These are phyloP conservation scores for Lepidothrix coronata DNA, from an alignment of 2,113 vertebrate species.

Conservation along the genomic window DNA sequence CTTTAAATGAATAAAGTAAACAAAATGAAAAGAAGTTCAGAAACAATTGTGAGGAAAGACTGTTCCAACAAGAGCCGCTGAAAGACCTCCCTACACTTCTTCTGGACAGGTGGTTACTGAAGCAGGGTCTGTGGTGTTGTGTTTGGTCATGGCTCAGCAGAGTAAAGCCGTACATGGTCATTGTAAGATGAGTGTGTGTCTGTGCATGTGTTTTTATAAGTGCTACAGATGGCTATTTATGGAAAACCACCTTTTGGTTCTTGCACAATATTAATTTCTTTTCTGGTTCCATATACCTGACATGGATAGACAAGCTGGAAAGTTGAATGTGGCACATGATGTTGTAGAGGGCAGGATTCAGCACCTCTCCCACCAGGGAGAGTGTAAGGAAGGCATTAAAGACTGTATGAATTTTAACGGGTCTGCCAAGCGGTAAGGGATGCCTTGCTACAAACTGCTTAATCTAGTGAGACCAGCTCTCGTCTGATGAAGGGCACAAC, in stretches of 20 bases:
- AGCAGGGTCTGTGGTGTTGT: not conserved
- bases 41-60: not conserved
- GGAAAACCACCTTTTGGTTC: not conserved
- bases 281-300: not conserved
- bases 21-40: not conserved
- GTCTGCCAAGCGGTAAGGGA: not conserved
- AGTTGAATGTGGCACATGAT: not conserved
- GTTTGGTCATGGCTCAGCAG: not conserved
- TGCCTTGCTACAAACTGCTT: not conserved
- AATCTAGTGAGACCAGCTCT: not conserved
- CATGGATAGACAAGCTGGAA: not conserved
- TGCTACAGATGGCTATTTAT: not conserved
- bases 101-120: not conserved
- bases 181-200: not conserved
- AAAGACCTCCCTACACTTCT: not conserved
- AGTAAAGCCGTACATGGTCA: fast-evolving
- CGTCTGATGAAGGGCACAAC: not conserved
- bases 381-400: not conserved
- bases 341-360: not conserved
- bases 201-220: not conserved
- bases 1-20: not conserved
- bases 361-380: not conserved
- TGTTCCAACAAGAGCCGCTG: not conserved
- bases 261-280: not conserved
- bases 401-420: not conserved